A percentile compares a stretch with the other conserved stretches of the same genome.
phyloP scores from a whole-genome alignment of 2,113 vertebrate species.

The Chitala chitala region DNA sequence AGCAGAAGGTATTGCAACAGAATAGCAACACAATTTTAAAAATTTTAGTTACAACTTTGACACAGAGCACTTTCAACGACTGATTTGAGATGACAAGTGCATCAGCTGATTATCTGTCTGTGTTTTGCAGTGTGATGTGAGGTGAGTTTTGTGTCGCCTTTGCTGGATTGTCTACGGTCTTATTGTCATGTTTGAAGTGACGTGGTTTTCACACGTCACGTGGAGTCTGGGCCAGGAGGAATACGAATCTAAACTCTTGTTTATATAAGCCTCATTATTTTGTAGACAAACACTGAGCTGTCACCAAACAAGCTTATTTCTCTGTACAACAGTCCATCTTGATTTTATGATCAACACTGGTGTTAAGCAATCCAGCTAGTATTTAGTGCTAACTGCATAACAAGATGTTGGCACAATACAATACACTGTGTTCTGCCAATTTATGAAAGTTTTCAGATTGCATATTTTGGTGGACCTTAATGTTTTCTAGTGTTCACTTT shows the following conservation, averaged over 20 bases:
- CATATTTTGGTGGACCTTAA: background rate
- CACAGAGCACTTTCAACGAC: background rate
- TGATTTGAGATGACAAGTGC: background rate
- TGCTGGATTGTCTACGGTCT: background rate
- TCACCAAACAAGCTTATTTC: background rate
- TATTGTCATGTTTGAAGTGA: background rate
- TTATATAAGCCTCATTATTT: background rate
- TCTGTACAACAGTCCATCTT: background rate
- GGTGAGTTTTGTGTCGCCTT: too few relatives aligned
- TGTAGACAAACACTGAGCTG: background rate
- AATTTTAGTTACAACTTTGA: background rate
- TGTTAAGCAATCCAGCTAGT: background rate
- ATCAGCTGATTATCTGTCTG: background rate
- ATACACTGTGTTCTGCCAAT: background rate
- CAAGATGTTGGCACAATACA: conserved; percentile 3
- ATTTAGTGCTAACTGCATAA: conserved; percentile 5
- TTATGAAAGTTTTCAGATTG: background rate
- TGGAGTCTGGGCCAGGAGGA: background rate
- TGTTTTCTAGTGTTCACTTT: background rate
- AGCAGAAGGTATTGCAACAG: too few relatives aligned
- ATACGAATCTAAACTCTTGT: background rate
- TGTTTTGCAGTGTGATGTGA: background rate
- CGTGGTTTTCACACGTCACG: background rate
- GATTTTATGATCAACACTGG: background rate
- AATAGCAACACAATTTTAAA: too few relatives aligned